phyloP scores from a whole-genome alignment of 2,797 vertebrate genomes.

The Siniperca obscura region DNA sequence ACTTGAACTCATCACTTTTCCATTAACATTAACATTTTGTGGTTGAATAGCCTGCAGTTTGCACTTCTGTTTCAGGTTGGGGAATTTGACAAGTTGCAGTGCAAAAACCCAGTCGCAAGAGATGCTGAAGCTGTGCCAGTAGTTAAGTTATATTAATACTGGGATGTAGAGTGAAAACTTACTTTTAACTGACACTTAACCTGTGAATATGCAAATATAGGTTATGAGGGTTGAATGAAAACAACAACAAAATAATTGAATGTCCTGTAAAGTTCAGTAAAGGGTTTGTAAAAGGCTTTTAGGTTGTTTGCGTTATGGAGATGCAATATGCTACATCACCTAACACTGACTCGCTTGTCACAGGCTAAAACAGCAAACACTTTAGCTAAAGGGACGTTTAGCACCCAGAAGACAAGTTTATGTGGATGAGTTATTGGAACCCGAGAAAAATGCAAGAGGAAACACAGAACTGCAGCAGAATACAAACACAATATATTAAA shows the following conservation, averaged over 20 bases:
- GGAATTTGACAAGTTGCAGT: conserved; percentile 21
- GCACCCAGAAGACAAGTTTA: background rate
- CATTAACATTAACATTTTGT: conserved; percentile 19
- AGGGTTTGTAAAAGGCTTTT: background rate
- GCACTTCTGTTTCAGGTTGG: conserved; percentile 7
- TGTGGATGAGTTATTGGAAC: no score
- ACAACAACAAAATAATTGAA: background rate
- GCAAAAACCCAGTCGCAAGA: background rate
- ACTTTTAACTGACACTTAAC: background rate
- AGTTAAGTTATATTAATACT: background rate
- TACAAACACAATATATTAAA: background rate
- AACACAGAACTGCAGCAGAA: background rate
- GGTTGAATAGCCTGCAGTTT: conserved; percentile 17
- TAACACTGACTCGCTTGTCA: background rate
- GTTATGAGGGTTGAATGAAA: background rate
- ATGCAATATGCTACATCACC: background rate
- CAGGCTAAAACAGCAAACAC: background rate
- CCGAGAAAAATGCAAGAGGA: background rate
- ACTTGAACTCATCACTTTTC: conserved; percentile 15
- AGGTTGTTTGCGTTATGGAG: background rate
- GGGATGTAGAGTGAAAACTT: background rate
- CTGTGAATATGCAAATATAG: background rate
- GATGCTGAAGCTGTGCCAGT: background rate
- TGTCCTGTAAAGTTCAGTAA: background rate
- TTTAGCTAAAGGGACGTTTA: background rate